Percentiles rank a stretch among this genome's conserved stretches.
These are phyloP conservation scores for Lycaena phlaeas DNA, from an alignment of 2,888 invertebrate species.

Conservation along the genomic window DNA sequence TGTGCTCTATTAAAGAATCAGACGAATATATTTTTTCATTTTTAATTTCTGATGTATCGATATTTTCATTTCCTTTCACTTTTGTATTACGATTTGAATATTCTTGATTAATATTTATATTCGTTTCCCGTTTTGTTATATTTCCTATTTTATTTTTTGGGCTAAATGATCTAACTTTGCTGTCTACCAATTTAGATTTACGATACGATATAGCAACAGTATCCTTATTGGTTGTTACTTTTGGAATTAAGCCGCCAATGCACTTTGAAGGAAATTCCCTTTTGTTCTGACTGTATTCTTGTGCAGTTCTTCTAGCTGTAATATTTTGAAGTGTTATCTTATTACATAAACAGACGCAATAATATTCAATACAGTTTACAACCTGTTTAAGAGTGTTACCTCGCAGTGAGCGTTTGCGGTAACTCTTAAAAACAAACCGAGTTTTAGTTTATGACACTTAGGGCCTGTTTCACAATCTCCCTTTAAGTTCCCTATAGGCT, in stretches of 20 bases:
- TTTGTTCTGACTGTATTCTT: slow-evolving; percentile 33
- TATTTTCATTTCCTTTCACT: slow-evolving; percentile 12
- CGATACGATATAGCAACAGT: not conserved
- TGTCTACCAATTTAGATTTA: too few relatives aligned
- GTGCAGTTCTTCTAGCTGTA: too few relatives aligned
- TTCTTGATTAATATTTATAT: not conserved
- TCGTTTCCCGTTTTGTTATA: not conserved
- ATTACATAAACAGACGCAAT: too few relatives aligned
- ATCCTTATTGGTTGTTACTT: not conserved
- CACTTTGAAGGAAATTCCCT: slow-evolving; percentile 46
- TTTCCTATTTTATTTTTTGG: not conserved
- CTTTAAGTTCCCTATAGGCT: too few relatives aligned
- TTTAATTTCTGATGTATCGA: slow-evolving; percentile 15
- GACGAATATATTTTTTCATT: slow-evolving; percentile 35
- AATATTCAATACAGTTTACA: too few relatives aligned
- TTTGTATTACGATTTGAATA: not conserved
- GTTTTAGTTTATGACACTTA: too few relatives aligned
- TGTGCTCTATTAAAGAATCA: slow-evolving; percentile 46
- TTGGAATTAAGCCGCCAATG: slow-evolving; percentile 33
- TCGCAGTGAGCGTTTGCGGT: too few relatives aligned
- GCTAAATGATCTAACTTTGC: too few relatives aligned
- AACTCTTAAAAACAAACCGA: too few relatives aligned
- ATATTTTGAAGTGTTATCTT: too few relatives aligned
- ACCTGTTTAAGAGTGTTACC: too few relatives aligned
- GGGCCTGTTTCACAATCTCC: too few relatives aligned